Evolutionary conservation across 2,797 vertebrate genomes (phyloP), one percentile per base, ranked within the genome.

Genomic region (Fundulus diaphanus): DNA sequence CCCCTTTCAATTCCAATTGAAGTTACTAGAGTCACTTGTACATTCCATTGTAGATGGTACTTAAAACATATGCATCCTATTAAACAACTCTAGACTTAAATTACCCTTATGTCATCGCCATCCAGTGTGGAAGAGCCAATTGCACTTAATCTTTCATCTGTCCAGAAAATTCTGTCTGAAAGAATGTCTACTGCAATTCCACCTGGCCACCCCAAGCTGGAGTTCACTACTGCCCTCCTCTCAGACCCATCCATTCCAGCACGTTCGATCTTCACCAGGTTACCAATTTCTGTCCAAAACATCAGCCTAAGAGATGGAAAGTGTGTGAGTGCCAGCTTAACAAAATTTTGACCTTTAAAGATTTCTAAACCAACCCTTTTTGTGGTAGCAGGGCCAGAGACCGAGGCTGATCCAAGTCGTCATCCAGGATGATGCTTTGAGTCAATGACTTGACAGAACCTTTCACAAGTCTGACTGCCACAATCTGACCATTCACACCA

Each of bases 261-360:
- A 76, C 95, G 83, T 87, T 96, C 95, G 31, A 99, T 96, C 82
- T 95, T 96, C 49, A 96, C 94, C 0, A 94, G 79, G 6, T 85
- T 92, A 35, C 96, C 96, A 33, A 96, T 95, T 80, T 97, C 96
- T 7, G 97, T 96, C 98, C 97, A 99, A 90, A 97, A 99, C 96
- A 99, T 96, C 73, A 97, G 59, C 87, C 98, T 99, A 78, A 12
- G 7, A 51, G 22, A 44, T 16, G 40, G 18, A 57, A 0, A 56
- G 1, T 20, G n/a, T 24, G 0, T 15, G 0, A 70, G 40, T 42
- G 12, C 1, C 54, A 6, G 1, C 1, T 63, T 29, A 44, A 27
- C 7, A 8, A 11, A 37, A 54, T 35, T 12, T 37, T 0, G 12
- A 44, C 3, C 24, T 37, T 22, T 3, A 8, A 48, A 3, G 5